Base-by-base conservation (phyloP, 2,797 vertebrate species). In the Ammospiza maritima region DNA sequence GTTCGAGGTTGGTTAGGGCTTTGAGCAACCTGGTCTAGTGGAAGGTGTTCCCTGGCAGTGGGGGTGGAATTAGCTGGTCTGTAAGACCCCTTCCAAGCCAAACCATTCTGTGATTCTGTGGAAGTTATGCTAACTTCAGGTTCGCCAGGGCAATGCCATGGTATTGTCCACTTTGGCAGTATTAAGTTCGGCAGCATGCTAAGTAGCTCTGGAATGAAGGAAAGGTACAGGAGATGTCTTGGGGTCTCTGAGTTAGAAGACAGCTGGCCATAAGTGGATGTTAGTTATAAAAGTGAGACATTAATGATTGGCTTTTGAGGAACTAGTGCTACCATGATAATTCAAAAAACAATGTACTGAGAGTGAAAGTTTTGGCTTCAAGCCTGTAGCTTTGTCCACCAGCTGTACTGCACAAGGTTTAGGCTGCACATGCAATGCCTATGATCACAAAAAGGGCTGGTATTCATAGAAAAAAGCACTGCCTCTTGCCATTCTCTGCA, bases 361-460 rank as follows among this genome's bases (percentile, higher is more conserved):
- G 60, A 83, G 36, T 27, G n/a, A 77, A 72, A 47, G 13, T 73
- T 56, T 57, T 85, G 81, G 21, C 81, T 69, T 76, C 1, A 4
- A 85, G 50, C 20, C 65, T 4, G 1, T 53, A 32, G 47, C 50
- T 85, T 77, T 90, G 69, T 47, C 50, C 20, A 16, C n/a, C 5
- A 4, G 34, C 2, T 6, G 30, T 44, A 34, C 20, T 69, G 27
- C 16, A 15, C 11, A 9, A n/a, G 16, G 19, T 57, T 44, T 44
- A 38, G 32, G n/a, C 22, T 66, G 23, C 16, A 29, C 0, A 0
- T 89, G 26, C 13, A 3, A 60, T 82, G 40, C 13, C 21, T 23
- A 3, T 57, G 65, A 70, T 48, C 17, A 12, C 1, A 5, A 38
- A 64, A 61, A 44, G 10, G 19, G 15, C 45, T 67, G 29, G 42